Base-by-base conservation (phyloP, 2,113 vertebrate species). In the Tragelaphus imberbis region DNA sequence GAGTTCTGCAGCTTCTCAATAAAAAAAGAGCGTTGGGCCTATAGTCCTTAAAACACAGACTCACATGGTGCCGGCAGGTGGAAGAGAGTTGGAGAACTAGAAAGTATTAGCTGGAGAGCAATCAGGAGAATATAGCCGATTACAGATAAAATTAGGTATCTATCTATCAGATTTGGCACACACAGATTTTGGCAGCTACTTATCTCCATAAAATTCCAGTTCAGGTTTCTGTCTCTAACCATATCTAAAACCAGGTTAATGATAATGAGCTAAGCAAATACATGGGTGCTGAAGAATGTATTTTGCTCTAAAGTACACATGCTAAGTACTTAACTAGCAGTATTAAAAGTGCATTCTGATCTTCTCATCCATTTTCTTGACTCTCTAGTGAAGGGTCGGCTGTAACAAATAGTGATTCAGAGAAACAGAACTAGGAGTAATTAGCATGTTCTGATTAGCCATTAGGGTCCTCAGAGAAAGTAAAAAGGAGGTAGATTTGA, bases 1-100 rank as follows among this genome's bases (percentile, higher is more conserved):
- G 98, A 98, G 98, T 99, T 99, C 98, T 99, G 98, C 98, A 98
- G 98, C 98, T 99, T 98, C 98, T 98, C 98, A 98, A 98, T 98
- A 98, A 97, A 98, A 98, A 97, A 95, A 90, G 68, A 95, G 88
- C 63, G 94, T 71, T 98, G 98, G 98, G 97, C 98, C 98, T 94
- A 61, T 97, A 97, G 91, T 97, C 96, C 97, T 98, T 98, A 98
- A 98, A 98, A 98, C 96, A 98, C 94, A 98, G 98, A 97, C 97
- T 97, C 98, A 91, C 11, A 92, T 96, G 97, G 97, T 98, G 96
- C 97, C 7, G 63, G 93, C 97, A 98, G 97, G 98, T 97, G 97
- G 98, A 97, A 96, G 94, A 97, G 97, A 86, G 88, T 94, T 96
- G 94, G 97, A 96, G 97, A 97, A 97, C 97, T 44, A 97, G 96